These are phyloP conservation scores for Holcopasites calliopsidis DNA, from an alignment of 1,140 invertebrate genomes.

Conservation along the genomic window DNA sequence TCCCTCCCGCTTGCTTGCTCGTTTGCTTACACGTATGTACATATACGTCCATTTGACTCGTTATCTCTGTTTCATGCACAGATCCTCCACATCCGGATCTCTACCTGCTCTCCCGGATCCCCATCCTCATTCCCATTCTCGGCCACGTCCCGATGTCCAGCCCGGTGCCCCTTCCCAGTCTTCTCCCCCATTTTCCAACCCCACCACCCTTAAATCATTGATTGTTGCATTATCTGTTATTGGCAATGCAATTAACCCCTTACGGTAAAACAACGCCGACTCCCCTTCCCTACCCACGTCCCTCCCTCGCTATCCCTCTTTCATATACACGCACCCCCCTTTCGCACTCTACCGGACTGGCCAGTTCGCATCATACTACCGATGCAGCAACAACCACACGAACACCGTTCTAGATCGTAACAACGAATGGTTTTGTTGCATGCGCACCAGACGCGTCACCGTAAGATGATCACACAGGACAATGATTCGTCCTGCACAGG, in stretches of 20 bases:
- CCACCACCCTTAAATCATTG: slow-evolving; percentile 76
- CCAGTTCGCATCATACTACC: slow-evolving; percentile 16
- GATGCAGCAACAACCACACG: slow-evolving; percentile 28
- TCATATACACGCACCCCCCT: not conserved
- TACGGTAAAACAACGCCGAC: slow-evolving; percentile 75
- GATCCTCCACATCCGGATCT: slow-evolving; percentile 16
- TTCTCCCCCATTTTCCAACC: slow-evolving; percentile 21
- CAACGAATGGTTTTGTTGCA: not conserved
- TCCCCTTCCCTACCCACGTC: slow-evolving; percentile 27
- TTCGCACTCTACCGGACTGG: not conserved
- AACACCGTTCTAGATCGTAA: slow-evolving; percentile 30
- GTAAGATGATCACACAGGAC: not conserved
- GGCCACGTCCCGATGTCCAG: slow-evolving; percentile 44
- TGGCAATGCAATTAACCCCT: slow-evolving; percentile 79
- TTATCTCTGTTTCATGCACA: not conserved
- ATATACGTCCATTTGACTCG: not conserved
- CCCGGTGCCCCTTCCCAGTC: slow-evolving; percentile 6
- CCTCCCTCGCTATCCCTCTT: not conserved
- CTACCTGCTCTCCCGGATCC: slow-evolving; percentile 8
- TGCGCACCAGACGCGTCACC: not conserved
- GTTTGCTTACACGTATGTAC: not conserved
- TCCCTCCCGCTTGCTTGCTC: not conserved
- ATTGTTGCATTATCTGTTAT: slow-evolving; percentile 80
- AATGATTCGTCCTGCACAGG: too few relatives aligned
- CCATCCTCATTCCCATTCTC: slow-evolving; percentile 45